phyloP scores from a whole-genome alignment of 2,888 invertebrate species.

The Notodonta dromedarius region DNA sequence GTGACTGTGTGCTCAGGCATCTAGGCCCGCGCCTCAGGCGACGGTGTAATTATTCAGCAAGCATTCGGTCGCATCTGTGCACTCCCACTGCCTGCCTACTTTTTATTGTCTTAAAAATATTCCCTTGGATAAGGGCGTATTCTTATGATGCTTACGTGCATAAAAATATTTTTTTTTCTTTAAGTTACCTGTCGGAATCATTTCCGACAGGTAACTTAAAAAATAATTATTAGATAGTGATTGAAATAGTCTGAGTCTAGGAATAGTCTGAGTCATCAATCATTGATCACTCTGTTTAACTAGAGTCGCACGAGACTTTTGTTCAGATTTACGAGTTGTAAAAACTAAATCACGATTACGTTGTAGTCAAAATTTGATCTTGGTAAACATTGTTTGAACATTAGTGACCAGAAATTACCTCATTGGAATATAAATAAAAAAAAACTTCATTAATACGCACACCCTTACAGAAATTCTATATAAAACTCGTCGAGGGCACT shows the following conservation, averaged over 20 bases:
- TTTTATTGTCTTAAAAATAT: slow-evolving; percentile 50
- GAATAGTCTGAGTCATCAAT: too few relatives aligned
- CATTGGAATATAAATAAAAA: not conserved
- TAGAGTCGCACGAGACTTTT: too few relatives aligned
- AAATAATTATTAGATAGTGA: too few relatives aligned
- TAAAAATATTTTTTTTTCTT: not conserved
- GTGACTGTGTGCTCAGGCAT: slow-evolving; percentile 19
- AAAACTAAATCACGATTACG: too few relatives aligned
- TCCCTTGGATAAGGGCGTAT: slow-evolving; percentile 16
- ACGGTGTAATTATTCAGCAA: slow-evolving; percentile 72
- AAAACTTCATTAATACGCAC: not conserved
- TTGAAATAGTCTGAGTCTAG: too few relatives aligned
- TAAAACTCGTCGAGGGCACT: slow-evolving; percentile 57
- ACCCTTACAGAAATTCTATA: slow-evolving; percentile 29
- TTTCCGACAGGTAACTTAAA: too few relatives aligned
- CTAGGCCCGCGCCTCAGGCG: slow-evolving; percentile 52
- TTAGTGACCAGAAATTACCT: too few relatives aligned
- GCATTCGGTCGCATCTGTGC: slow-evolving; percentile 71
- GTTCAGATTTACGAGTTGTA: too few relatives aligned
- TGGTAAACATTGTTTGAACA: too few relatives aligned
- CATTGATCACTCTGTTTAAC: too few relatives aligned
- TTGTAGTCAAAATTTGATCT: too few relatives aligned
- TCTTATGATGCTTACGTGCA: slow-evolving; percentile 9
- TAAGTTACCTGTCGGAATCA: too few relatives aligned
- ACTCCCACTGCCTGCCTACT: slow-evolving; percentile 57